Evolutionary conservation across 2,888 invertebrate species (phyloP).

Genomic region (Neoscelio sp.): DNA sequence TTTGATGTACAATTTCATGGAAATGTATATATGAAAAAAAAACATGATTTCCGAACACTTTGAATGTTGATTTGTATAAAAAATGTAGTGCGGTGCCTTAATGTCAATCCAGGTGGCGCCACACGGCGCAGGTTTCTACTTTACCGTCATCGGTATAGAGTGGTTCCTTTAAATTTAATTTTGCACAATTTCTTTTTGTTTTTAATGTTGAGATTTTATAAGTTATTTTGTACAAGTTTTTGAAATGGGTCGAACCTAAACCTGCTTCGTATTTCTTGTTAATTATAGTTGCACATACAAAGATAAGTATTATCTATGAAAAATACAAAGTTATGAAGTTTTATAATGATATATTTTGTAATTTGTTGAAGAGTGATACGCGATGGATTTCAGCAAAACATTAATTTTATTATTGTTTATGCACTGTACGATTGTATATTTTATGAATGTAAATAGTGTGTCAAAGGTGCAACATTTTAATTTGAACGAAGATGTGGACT

Average conservation of each 20-base stretch:
- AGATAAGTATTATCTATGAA: too few relatives aligned
- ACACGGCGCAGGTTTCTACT: background rate
- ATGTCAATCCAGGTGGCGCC: constrained; percentile 6
- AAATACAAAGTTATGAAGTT: too few relatives aligned
- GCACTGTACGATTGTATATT: constrained; percentile 41
- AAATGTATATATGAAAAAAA: background rate
- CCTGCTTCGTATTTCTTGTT: too few relatives aligned
- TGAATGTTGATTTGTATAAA: background rate
- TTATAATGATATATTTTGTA: too few relatives aligned
- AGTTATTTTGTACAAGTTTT: background rate
- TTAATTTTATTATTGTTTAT: constrained; percentile 15
- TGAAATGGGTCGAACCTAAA: too few relatives aligned
- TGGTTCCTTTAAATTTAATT: too few relatives aligned
- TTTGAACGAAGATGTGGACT: background rate
- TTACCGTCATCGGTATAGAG: too few relatives aligned
- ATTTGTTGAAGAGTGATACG: background rate
- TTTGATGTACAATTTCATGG: background rate
- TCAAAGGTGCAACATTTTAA: background rate
- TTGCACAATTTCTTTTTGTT: constrained; percentile 1
- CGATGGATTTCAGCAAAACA: background rate
- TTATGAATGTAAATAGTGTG: constrained; percentile 35
- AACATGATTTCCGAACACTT: too few relatives aligned
- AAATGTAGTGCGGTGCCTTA: constrained; percentile 31
- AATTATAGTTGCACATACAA: too few relatives aligned
- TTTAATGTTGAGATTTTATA: constrained; percentile 3